Conservation (phyloP, 2,797 vertebrate species). For the Cephalopachus bancanus region DNA sequence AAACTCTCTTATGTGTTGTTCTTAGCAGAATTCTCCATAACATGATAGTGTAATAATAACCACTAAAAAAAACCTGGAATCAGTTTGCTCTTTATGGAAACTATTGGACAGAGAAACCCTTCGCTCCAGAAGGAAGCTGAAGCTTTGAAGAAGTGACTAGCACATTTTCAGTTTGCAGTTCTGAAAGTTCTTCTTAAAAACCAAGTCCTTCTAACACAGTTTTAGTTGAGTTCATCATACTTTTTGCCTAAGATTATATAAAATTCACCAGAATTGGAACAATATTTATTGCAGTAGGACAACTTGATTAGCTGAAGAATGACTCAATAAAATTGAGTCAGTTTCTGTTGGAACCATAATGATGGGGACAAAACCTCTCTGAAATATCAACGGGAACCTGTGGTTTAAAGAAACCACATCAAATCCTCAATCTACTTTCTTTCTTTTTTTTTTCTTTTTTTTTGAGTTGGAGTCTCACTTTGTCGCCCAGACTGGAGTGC, state of each 20-base stretch:
- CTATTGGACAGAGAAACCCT: background rate
- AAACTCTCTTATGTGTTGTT: background rate
- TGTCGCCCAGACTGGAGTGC: too few species aligned
- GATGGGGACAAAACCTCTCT: background rate
- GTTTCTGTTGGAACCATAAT: background rate
- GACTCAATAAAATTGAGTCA: background rate
- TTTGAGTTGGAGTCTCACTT: too few species aligned
- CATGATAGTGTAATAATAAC: background rate
- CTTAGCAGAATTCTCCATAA: slow-evolving; percentile 31
- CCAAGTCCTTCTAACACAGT: slow-evolving; percentile 12
- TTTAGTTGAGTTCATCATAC: background rate
- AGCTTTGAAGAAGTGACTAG: slow-evolving; percentile 32
- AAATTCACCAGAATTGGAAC: background rate
- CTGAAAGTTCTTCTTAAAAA: background rate
- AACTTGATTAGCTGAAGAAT: slow-evolving; percentile 8
- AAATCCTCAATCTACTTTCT: too few species aligned
- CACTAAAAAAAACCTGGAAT: background rate
- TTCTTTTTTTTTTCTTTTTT: too few species aligned
- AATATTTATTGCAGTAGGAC: slow-evolving; percentile 13
- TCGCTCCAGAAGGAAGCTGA: background rate
- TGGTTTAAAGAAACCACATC: background rate
- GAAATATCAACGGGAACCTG: background rate
- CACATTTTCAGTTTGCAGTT: slow-evolving; percentile 23
- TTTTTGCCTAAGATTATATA: slow-evolving; percentile 2
- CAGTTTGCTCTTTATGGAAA: background rate